Evolutionary conservation across 2,797 vertebrate genomes (phyloP), one percentile per base, ranked within the genome.

Genomic region (Pseudochirops corinnae): DNA sequence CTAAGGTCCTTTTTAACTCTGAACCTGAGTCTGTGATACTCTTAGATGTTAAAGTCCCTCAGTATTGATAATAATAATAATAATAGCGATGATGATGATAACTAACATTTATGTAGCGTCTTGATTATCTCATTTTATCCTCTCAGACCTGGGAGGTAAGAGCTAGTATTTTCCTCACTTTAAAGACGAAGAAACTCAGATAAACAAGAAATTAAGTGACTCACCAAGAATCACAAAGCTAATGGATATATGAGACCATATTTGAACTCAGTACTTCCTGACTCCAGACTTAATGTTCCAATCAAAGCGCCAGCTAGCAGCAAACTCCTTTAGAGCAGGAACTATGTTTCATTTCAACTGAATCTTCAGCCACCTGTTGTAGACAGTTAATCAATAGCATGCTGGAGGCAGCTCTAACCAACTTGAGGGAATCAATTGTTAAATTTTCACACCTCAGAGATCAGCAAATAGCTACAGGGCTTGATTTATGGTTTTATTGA

Each of bases 231-330:
- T 39, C n/a, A 21, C 33, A 39, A 18, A 74, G 18, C 18, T 18
- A 39, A 74, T 74, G 67, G 1, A 74, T 39, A 74, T 24, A 11
- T 24, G n/a, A 74, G 67, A 74, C 13, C 33, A n/a, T 14, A 67
- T 74, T 74, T 74, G 67, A 74, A 74, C n/a, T 39, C 16, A 39
- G n/a, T n/a, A 39, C n/a, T 24, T 67, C n/a, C 67, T 39, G 18
- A 67, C 67, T 39, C 67, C 16, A 39, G 16, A 39, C 18, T 24
- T 39, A 39, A 16, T 39, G 18, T 2, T 39, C 4, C 39, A 18
- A 39, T 0, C 11, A 18, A 0, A 74, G 6, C 0, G 2, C 2
- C 67, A 74, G 6, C 18, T n/a, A 67, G 33, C 14, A 0, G 5
- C 62, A 67, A 67, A 33, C 6, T 74, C 18, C n/a, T 74, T n/a